phyloP scores from a whole-genome alignment of 2,888 invertebrate species.

The Augochlorella aurata region DNA sequence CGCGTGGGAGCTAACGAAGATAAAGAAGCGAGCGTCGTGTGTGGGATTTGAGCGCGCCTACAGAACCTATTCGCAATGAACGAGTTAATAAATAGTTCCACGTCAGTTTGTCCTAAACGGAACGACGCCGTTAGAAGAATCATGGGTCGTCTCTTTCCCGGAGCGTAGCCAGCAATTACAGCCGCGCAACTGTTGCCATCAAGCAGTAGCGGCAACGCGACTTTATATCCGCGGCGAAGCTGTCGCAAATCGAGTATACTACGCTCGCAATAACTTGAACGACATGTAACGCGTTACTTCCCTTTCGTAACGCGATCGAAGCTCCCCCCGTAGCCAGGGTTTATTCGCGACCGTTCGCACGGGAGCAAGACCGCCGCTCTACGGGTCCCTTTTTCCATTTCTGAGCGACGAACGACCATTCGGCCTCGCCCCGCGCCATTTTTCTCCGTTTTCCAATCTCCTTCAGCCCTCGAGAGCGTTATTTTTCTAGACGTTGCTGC shows the following conservation, averaged over 20 bases:
- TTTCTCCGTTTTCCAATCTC: slow-evolving; percentile 49
- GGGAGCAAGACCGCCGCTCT: neutral
- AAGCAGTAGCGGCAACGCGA: neutral
- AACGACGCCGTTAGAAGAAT: neutral
- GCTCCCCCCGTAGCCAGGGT: slow-evolving; percentile 14
- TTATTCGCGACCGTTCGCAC: slow-evolving; percentile 30
- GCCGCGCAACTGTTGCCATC: neutral
- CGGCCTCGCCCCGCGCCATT: slow-evolving; percentile 35
- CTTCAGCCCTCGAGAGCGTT: slow-evolving; percentile 47
- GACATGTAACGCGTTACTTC: slow-evolving; percentile 4
- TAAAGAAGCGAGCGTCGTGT: too few relatives aligned
- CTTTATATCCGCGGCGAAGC: neutral
- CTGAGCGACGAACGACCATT: slow-evolving; percentile 32
- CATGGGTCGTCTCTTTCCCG: neutral
- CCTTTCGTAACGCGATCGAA: slow-evolving; percentile 16
- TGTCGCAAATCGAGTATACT: neutral
- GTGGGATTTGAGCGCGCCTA: too few relatives aligned
- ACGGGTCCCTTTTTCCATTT: slow-evolving; percentile 29
- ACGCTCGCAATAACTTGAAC: slow-evolving; percentile 10
- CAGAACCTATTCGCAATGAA: too few relatives aligned
- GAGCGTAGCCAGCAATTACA: neutral
- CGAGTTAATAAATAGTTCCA: neutral
- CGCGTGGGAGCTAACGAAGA: too few relatives aligned
- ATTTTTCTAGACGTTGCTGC: slow-evolving; percentile 51
- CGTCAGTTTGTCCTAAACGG: neutral